Percentiles rank a stretch among this genome's conserved stretches.
Conservation (phyloP, 1,140 invertebrate species). For the Hetaerina americana region DNA sequence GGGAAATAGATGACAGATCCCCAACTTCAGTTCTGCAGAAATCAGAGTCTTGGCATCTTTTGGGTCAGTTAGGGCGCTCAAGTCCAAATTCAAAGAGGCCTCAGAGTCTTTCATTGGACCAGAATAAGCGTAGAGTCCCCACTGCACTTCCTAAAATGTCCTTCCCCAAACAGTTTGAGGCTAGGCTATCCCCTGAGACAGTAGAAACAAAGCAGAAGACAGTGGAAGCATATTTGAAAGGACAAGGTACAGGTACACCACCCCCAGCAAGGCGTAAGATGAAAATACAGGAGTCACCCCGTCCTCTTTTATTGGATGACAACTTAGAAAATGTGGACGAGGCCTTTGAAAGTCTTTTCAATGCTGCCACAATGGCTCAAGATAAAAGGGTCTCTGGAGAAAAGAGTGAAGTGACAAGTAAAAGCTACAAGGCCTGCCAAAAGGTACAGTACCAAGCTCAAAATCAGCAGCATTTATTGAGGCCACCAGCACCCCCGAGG, state of each 20-base stretch:
- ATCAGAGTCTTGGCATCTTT: conserved; percentile 68
- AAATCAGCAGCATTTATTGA: background rate
- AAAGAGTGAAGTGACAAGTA: background rate
- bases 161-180: conserved; percentile 62
- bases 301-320: conserved; percentile 14
- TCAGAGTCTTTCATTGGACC: conserved; percentile 21
- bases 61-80: conserved; percentile 16
- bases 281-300: conserved; percentile 18
- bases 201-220: conserved; percentile 59
- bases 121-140: conserved; percentile 15
- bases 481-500: background rate
- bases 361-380: conserved; percentile 17
- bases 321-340: conserved; percentile 29
- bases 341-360: conserved; percentile 28
- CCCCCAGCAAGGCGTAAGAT: conserved; percentile 12
- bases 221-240: conserved; percentile 60
- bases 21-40: conserved; percentile 43
- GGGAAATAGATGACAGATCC: conserved; percentile 21
- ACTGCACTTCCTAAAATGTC: conserved; percentile 22
- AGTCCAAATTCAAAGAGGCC: conserved; percentile 12
- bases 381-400: background rate
- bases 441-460: background rate
- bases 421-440: background rate
- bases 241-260: conserved; percentile 16
- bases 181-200: conserved; percentile 55